Conservation (phyloP, 2,113 vertebrate species). For the Sceloporus tristichus region DNA sequence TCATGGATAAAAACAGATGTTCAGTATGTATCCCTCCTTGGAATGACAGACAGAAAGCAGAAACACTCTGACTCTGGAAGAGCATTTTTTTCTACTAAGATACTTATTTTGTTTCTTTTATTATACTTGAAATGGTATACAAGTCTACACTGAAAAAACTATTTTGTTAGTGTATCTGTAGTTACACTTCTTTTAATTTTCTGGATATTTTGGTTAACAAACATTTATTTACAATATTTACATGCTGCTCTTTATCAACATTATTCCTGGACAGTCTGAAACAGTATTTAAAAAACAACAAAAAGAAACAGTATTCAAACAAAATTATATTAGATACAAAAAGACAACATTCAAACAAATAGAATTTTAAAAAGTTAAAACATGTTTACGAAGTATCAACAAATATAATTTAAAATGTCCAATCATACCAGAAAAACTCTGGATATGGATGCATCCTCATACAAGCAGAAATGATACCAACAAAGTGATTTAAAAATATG, state of each 20-base stretch:
- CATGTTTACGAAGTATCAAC: background rate
- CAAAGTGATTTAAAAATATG: background rate
- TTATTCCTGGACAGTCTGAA: background rate
- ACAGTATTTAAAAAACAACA: too few species aligned
- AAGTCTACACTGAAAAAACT: background rate
- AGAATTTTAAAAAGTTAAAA: background rate
- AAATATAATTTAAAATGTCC: background rate
- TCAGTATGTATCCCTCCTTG: background rate
- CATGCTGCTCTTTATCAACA: background rate
- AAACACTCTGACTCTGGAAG: slow-evolving; percentile 11
- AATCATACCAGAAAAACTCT: background rate
- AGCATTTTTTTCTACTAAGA: slow-evolving; percentile 3
- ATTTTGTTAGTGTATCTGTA: background rate
- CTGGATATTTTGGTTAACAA: background rate
- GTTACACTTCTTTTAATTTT: background rate
- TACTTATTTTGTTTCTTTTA: background rate
- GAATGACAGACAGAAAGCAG: slow-evolving; percentile 29
- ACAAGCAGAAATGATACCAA: background rate
- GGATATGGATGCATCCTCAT: background rate
- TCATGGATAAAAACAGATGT: background rate
- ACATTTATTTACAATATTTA: slow-evolving; percentile 1
- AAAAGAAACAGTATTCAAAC: background rate
- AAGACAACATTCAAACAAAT: background rate
- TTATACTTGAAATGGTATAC: background rate
- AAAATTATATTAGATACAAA: too few species aligned